A percentile compares a stretch with the other conserved stretches of the same genome.
Evolutionary conservation across 1,140 invertebrate species (phyloP).

Genomic region (Drosophila santomea): DNA sequence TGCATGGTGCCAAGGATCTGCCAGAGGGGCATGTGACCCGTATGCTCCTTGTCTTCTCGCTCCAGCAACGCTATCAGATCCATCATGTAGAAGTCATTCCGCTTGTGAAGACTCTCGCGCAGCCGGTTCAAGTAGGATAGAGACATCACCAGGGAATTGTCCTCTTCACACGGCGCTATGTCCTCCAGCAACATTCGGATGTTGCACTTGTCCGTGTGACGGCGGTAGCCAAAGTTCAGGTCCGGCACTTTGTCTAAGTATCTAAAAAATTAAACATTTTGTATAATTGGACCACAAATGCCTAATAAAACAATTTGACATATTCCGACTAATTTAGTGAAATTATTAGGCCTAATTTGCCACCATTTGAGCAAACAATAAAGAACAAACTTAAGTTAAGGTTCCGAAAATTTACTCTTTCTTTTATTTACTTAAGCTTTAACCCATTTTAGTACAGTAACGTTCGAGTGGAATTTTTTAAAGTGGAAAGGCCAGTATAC

Average conservation of each 20-base stretch:
- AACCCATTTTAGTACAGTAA: not conserved
- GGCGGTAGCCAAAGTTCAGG: slow-evolving; percentile 28
- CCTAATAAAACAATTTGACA: no score
- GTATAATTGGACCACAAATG: no score
- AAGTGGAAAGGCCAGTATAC: not conserved
- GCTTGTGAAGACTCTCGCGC: slow-evolving; percentile 55
- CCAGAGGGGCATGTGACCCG: slow-evolving; percentile 32
- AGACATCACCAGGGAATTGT: slow-evolving; percentile 31
- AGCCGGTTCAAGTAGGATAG: slow-evolving; percentile 59
- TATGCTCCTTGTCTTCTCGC: slow-evolving; percentile 49
- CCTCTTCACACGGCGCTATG: slow-evolving; percentile 23
- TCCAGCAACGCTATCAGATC: slow-evolving; percentile 62
- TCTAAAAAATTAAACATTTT: not conserved
- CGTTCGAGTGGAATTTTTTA: not conserved
- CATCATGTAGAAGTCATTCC: slow-evolving; percentile 58
- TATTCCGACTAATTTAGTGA: no score
- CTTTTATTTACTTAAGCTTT: not conserved
- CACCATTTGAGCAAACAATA: slow-evolving; percentile 13
- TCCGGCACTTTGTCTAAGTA: slow-evolving; percentile 41
- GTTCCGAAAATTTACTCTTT: not conserved
- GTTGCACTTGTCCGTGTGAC: slow-evolving; percentile 14
- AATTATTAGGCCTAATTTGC: not conserved
- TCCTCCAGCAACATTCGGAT: slow-evolving; percentile 59
- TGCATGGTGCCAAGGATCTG: slow-evolving; percentile 56
- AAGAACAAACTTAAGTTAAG: slow-evolving; percentile 4